Conservation (phyloP, 2,113 vertebrate genomes). For the Etia nguti region DNA sequence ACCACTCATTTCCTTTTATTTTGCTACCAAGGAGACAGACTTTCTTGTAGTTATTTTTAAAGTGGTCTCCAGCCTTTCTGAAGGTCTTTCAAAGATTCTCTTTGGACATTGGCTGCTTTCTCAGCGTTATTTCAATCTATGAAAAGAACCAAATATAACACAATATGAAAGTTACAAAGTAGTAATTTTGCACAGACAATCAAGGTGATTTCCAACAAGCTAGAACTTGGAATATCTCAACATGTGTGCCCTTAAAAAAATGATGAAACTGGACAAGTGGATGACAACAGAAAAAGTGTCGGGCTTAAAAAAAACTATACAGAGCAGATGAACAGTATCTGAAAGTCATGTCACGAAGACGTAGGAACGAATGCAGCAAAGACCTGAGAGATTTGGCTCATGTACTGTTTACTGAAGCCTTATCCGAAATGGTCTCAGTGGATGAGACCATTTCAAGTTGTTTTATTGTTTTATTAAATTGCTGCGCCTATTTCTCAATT, state of each 20-base stretch:
- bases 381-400: neutral
- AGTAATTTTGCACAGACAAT: neutral
- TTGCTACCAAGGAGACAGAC: neutral
- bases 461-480: neutral
- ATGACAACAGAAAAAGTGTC: neutral
- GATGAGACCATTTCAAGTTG: neutral
- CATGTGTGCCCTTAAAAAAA: neutral
- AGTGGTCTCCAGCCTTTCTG: neutral
- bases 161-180: neutral
- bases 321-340: neutral
- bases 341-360: neutral
- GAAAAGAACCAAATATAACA: neutral
- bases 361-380: neutral
- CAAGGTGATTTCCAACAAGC: neutral
- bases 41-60: neutral
- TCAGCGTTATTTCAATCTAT: neutral
- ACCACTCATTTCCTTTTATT: neutral
- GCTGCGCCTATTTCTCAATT: neutral
- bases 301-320: neutral
- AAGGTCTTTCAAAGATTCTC: neutral
- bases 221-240: neutral
- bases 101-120: no score
- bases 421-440: neutral
- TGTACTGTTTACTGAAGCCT: neutral
- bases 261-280: neutral